phyloP scores from a whole-genome alignment of 2,113 vertebrate species.

The Pelodiscus sinensis region DNA sequence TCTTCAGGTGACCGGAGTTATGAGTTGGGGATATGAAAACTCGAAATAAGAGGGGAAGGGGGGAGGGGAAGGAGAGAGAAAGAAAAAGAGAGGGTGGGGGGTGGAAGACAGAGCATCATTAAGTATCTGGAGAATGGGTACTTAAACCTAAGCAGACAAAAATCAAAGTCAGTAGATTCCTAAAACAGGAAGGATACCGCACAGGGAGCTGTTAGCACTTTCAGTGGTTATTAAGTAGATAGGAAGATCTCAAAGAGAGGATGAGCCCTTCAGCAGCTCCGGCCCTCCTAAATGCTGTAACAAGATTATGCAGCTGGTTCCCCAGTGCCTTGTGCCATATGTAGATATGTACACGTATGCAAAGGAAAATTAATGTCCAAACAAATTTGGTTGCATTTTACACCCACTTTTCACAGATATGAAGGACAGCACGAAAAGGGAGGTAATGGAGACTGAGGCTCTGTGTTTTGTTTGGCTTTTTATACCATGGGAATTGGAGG shows the following conservation, averaged over 20 bases:
- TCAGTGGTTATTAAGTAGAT: too few relatives aligned
- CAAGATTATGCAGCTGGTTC: not conserved
- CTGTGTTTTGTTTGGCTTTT: not conserved
- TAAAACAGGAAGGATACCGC: too few relatives aligned
- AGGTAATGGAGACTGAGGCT: not conserved
- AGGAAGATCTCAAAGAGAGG: not conserved
- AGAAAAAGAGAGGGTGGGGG: too few relatives aligned
- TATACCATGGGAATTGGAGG: not conserved
- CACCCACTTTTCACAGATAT: not conserved
- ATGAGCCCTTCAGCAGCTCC: not conserved
- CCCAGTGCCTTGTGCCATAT: not conserved
- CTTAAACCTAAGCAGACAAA: too few relatives aligned
- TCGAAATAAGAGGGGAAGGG: too few relatives aligned
- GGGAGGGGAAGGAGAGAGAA: too few relatives aligned
- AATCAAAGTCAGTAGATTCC: too few relatives aligned
- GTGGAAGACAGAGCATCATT: too few relatives aligned
- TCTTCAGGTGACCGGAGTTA: too few relatives aligned
- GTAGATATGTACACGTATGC: not conserved
- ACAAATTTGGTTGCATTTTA: not conserved
- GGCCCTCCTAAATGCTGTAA: not conserved
- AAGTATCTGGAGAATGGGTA: too few relatives aligned
- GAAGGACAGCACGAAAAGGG: not conserved
- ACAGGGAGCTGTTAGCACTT: too few relatives aligned
- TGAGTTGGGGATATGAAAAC: too few relatives aligned
- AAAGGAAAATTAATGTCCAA: not conserved